Conservation (phyloP, 2,888 invertebrate genomes). For the Agonopterix arenella region DNA sequence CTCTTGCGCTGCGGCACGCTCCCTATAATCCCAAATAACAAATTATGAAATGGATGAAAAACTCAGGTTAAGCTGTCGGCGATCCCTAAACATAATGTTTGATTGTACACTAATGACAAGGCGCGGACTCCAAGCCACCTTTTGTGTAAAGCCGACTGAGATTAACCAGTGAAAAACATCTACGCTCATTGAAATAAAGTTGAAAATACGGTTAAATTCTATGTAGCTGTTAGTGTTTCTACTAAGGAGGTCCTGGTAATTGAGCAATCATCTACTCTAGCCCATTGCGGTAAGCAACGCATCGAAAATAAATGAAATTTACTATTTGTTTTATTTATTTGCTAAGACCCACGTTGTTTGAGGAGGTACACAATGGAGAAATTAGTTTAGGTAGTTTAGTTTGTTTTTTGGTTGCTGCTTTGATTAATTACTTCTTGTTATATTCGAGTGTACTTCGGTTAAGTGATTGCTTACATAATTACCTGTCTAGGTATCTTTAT, state of each 20-base stretch:
- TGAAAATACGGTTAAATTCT: constrained; percentile 39
- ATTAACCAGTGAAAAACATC: constrained; percentile 52
- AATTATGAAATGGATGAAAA: constrained; percentile 74
- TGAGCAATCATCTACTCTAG: constrained; percentile 76
- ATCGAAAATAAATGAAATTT: constrained; percentile 67
- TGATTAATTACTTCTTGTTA: not conserved
- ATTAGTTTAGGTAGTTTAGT: not conserved
- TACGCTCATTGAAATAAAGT: constrained; percentile 53
- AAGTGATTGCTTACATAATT: too few relatives aligned
- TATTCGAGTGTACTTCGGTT: too few relatives aligned
- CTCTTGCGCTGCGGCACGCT: constrained; percentile 53
- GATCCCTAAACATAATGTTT: constrained; percentile 74
- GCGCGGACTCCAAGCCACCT: constrained; percentile 65
- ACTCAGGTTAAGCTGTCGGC: constrained; percentile 73
- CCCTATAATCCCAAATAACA: constrained; percentile 72
- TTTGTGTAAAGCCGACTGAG: constrained; percentile 67
- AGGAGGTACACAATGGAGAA: constrained; percentile 17
- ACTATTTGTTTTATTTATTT: constrained; percentile 63
- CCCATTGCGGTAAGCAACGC: constrained; percentile 68
- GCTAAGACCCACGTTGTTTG: constrained; percentile 31
- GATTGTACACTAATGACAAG: constrained; percentile 75
- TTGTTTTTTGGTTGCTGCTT: not conserved
- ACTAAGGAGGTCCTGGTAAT: constrained; percentile 76
- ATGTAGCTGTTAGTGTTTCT: constrained; percentile 54
- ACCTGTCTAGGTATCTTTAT: too few relatives aligned